phyloP scores from a whole-genome alignment of 1,140 invertebrate species.

The Penaeus vannamei region DNA sequence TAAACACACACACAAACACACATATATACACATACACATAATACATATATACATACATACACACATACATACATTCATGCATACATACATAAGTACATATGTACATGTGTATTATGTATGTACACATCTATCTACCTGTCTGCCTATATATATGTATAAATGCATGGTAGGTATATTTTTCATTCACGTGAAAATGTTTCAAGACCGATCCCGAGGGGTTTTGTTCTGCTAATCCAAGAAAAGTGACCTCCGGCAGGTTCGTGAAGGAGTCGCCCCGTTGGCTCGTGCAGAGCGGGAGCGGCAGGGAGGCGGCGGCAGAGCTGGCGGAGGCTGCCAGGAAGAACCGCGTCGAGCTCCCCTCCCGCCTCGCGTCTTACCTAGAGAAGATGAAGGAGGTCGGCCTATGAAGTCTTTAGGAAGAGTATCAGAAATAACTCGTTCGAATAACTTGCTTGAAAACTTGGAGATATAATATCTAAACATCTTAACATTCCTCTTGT shows the following conservation, averaged over 20 bases:
- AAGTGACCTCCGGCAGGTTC: neutral
- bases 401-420: no score
- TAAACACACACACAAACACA: neutral
- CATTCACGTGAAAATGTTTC: neutral
- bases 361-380: neutral
- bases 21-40: slow-evolving; percentile 33
- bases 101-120: neutral
- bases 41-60: slow-evolving; percentile 41
- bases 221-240: no score
- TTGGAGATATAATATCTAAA: no score
- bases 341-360: neutral
- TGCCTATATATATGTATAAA: slow-evolving; percentile 29
- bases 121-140: slow-evolving; percentile 24
- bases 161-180: neutral
- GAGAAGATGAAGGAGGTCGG: no score
- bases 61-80: slow-evolving; percentile 20
- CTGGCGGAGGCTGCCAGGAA: neutral
- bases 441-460: no score
- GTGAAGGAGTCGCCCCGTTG: slow-evolving; percentile 39
- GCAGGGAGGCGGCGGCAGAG: neutral
- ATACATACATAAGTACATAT: neutral
- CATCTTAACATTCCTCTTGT: no score
- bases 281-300: slow-evolving; percentile 23
- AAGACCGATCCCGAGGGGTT: neutral
- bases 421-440: no score